Conservation (phyloP, 64 coral and sea anemone genomes). For the Montipora cactus region DNA sequence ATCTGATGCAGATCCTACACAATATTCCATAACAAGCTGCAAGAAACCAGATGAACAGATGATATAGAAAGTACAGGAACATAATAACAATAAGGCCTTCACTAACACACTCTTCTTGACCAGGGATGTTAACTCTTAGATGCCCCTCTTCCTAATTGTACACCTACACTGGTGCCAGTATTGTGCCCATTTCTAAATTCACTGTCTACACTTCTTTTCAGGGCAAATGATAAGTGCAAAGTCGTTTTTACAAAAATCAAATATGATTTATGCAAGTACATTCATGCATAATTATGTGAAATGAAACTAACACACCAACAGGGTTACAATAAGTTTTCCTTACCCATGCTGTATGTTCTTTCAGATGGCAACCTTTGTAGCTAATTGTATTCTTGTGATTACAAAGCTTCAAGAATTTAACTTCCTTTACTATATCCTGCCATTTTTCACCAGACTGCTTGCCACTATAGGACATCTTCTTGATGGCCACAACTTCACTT, state of each 20-base stretch:
- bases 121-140: too few relatives aligned
- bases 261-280: too few relatives aligned
- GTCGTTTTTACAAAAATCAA: too few relatives aligned
- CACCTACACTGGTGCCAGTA: too few relatives aligned
- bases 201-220: too few relatives aligned
- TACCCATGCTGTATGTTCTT: constrained; percentile 99
- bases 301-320: too few relatives aligned
- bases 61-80: too few relatives aligned
- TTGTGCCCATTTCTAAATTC: too few relatives aligned
- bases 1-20: constrained; percentile 98
- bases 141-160: too few relatives aligned
- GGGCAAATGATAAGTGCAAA: too few relatives aligned
- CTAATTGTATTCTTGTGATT: constrained; percentile 98
- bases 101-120: too few relatives aligned
- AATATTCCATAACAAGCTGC: constrained; percentile 99
- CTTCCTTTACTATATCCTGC: constrained; percentile 98
- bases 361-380: constrained; percentile 96
- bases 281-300: too few relatives aligned
- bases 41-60: not conserved
- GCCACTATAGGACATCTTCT: constrained; percentile 99
- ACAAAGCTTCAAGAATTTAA: constrained; percentile 99
- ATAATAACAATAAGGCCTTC: not conserved
- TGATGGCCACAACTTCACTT: constrained; percentile 97
- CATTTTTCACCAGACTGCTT: constrained; percentile 99
- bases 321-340: not conserved